Percentiles rank a stretch among this genome's conserved stretches.
These are phyloP conservation scores for Caenorhabditis brenneri DNA, from an alignment of 1,140 invertebrate genomes.

Conservation along the genomic window DNA sequence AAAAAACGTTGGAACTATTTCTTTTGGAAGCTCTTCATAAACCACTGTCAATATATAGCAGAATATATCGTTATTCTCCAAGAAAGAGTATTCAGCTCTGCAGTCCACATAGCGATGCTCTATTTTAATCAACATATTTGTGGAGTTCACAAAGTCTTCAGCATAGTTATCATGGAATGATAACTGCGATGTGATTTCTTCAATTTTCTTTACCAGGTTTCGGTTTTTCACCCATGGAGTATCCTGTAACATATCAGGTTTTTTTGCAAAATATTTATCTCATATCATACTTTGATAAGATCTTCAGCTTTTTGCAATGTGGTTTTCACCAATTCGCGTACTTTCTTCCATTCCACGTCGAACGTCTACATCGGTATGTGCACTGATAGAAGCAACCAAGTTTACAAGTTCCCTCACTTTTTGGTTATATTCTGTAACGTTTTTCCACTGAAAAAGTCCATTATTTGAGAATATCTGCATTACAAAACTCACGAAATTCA, in stretches of 20 bases:
- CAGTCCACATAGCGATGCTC: not conserved
- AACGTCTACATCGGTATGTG: not conserved
- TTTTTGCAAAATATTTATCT: too few relatives aligned
- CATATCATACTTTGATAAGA: not conserved
- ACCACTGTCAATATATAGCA: not conserved
- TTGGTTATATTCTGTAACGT: not conserved
- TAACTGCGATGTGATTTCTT: not conserved
- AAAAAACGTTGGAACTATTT: too few relatives aligned
- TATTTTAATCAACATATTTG: not conserved
- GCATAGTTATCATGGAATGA: not conserved
- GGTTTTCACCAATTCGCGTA: not conserved
- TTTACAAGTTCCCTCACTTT: not conserved
- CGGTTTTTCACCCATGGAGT: not conserved
- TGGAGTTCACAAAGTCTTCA: not conserved
- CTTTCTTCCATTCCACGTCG: not conserved
- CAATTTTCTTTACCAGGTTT: not conserved
- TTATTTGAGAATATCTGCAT: too few relatives aligned
- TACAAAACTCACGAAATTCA: too few relatives aligned
- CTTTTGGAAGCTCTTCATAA: too few relatives aligned
- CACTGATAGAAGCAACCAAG: not conserved
- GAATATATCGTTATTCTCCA: not conserved
- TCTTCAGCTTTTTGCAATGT: not conserved
- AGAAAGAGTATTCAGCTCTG: not conserved
- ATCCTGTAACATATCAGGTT: not conserved
- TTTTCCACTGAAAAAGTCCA: not conserved